Base-by-base conservation (phyloP, 2,888 invertebrate genomes). In the Bruchidius siliquastri region DNA sequence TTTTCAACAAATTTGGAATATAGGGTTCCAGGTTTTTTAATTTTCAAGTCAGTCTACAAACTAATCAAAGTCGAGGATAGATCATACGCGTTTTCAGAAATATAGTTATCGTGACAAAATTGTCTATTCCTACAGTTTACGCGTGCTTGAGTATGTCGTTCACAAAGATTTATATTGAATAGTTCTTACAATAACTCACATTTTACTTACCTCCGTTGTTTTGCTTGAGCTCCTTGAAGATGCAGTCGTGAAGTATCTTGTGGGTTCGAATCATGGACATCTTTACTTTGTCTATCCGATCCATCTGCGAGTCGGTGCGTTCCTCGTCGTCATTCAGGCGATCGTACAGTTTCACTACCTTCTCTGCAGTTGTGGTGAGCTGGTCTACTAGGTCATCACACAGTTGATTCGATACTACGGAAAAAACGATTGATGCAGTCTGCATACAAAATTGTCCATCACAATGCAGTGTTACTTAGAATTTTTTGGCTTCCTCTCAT, bases 331-430 rank as follows among this genome's bases (percentile, higher is more conserved):
- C 68, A 71, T 78, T 81, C 20, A 93, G 85, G 73, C 91, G 89
- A 75, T 91, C 89, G 85, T 93, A 93, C 71, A 94, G 87, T 83
- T 92, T 91, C 1, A 92, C 91, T 68, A 93, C 92, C 81, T 92
- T 92, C 79, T 91, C 90, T 2, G 93, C 92, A 0, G 93, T 91
- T 78, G 88, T 88, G 10, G 91, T 92, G 76, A 93, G 85, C 83
- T 89, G 88, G 77, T 89, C 89, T 72, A 91, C 90, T 10, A 82
- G 79, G 82, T 91, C 90, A 79, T 88, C 88, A 82, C 91, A 90
- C 76, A 91, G 85, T 84, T 91, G 90, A 74, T 89, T 89, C 73
- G 91, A 91, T 74, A 91, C 91, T 91, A 84, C 18, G 70, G 26
- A 10, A 26, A 71, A 67, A n/a, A 6, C 0, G 49, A 49, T 13